phyloP scores from a whole-genome alignment of 1,140 invertebrate genomes.

The Bombus polaris region DNA sequence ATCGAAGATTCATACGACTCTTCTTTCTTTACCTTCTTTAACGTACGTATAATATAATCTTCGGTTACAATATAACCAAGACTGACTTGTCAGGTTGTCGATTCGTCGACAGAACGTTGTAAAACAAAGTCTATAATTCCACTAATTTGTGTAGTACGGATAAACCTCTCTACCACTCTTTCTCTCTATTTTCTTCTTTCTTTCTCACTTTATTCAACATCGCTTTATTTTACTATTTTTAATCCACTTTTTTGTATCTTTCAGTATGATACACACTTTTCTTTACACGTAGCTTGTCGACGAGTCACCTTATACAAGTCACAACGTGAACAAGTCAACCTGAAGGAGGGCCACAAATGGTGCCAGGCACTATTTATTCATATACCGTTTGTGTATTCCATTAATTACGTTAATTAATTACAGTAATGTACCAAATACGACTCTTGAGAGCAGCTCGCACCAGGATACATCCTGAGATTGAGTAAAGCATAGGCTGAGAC shows the following conservation, averaged over 20 bases:
- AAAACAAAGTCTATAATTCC: slow-evolving; percentile 14
- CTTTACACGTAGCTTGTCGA: slow-evolving; percentile 21
- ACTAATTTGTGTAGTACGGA: neutral
- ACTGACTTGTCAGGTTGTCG: slow-evolving; percentile 54
- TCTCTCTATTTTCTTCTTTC: neutral
- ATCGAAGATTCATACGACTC: slow-evolving; percentile 51
- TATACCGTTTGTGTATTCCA: slow-evolving; percentile 80
- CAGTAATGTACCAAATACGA: slow-evolving; percentile 69
- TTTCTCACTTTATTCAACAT: neutral
- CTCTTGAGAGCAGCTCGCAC: slow-evolving; percentile 69
- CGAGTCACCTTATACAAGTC: slow-evolving; percentile 39
- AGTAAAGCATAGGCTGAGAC: slow-evolving; percentile 79
- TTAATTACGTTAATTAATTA: slow-evolving; percentile 72
- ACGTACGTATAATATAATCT: slow-evolving; percentile 53
- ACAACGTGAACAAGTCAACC: slow-evolving; percentile 62
- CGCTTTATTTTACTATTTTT: too few relatives aligned
- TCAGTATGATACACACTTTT: neutral
- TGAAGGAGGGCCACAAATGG: slow-evolving; percentile 82
- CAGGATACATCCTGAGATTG: slow-evolving; percentile 76
- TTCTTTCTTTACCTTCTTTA: slow-evolving; percentile 45
- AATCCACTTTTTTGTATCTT: neutral
- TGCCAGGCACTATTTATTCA: slow-evolving; percentile 83
- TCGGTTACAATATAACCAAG: slow-evolving; percentile 56
- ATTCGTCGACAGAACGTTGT: neutral
- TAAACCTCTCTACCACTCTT: neutral